Conservation (phyloP, 1,140 invertebrate genomes). For the Rhysida immarginata region DNA sequence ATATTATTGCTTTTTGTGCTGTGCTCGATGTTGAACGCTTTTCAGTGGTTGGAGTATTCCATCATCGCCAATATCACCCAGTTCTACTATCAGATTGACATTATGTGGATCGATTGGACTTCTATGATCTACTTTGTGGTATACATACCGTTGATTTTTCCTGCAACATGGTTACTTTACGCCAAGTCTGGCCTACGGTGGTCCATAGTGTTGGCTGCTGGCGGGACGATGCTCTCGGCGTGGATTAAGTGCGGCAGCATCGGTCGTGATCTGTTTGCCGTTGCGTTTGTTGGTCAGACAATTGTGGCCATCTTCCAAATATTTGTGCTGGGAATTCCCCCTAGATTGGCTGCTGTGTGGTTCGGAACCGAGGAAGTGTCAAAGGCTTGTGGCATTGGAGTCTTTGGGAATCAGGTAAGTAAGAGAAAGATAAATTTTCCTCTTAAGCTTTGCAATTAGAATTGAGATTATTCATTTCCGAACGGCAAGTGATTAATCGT, state of each 20-base stretch:
- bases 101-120: conserved; percentile 75
- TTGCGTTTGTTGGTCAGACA: conserved; percentile 76
- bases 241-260: conserved; percentile 85
- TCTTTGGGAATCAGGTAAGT: conserved; percentile 98
- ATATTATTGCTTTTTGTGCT: conserved; percentile 73
- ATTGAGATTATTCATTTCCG: too few relatives aligned
- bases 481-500: too few relatives aligned
- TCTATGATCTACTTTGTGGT: conserved; percentile 95
- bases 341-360: conserved; percentile 88
- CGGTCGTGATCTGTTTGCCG: conserved; percentile 57
- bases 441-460: too few relatives aligned
- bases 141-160: conserved; percentile 92
- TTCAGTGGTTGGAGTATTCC: conserved; percentile 76
- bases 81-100: conserved; percentile 51
- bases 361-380: conserved; percentile 90
- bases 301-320: conserved; percentile 72
- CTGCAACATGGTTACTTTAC: conserved; percentile 81
- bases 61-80: conserved; percentile 63
- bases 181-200: conserved; percentile 76
- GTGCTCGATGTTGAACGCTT: conserved; percentile 69
- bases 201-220: conserved; percentile 63
- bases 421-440: too few relatives aligned
- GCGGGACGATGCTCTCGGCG: conserved; percentile 74
- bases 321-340: conserved; percentile 85
- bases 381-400: conserved; percentile 90